phyloP scores from a whole-genome alignment of 2,797 vertebrate genomes.

The Xenops minutus region DNA sequence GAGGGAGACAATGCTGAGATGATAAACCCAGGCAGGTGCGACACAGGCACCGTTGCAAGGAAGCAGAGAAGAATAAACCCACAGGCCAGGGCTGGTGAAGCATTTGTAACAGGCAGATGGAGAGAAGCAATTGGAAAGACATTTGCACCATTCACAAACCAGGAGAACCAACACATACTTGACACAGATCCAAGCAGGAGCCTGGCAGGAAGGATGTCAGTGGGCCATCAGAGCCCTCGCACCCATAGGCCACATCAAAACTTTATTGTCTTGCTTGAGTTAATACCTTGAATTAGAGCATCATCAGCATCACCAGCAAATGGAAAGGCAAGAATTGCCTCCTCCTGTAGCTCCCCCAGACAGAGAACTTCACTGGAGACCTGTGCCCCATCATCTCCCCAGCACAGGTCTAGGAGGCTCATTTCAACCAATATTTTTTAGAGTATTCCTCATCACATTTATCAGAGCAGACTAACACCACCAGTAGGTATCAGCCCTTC shows the following conservation, averaged over 20 bases:
- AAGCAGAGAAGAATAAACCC: not conserved
- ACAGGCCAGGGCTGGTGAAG: not conserved
- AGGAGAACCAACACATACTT: not conserved
- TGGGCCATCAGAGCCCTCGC: not conserved
- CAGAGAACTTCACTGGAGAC: not conserved
- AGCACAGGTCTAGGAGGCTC: not conserved
- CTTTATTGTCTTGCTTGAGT: not conserved
- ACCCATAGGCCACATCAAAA: accelerated
- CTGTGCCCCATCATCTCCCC: not conserved
- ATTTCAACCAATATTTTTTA: not conserved
- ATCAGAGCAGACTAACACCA: not conserved
- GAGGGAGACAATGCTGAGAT: not conserved
- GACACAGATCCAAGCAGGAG: not conserved
- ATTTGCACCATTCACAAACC: accelerated
- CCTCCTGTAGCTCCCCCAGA: not conserved
- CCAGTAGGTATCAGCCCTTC: not conserved
- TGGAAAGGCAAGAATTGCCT: not conserved
- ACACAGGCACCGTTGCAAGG: not conserved
- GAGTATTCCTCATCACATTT: not conserved
- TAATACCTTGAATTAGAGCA: not conserved
- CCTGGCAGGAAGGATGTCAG: not conserved
- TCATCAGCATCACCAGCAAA: not conserved
- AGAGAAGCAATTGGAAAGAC: not conserved
- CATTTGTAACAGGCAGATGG: not conserved
- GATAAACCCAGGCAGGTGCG: not conserved